Evolutionary conservation across 2,797 vertebrate species (phyloP).

Genomic region (Hydrocynus forskahlii): DNA sequence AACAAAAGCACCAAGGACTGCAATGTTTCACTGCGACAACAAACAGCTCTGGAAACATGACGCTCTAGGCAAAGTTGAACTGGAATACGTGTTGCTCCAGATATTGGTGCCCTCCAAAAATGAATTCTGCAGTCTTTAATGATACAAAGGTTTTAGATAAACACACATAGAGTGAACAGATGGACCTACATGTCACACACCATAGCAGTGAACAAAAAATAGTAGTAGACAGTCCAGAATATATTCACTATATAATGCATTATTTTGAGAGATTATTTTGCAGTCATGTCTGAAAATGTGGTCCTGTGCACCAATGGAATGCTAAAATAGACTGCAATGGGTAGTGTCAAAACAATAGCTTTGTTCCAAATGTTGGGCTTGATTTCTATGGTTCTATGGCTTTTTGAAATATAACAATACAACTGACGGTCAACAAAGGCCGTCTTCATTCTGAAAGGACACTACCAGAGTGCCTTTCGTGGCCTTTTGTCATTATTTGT

Average conservation of each 20-base stretch:
- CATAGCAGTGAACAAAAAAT: background rate
- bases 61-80: constrained; percentile 36
- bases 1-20: constrained; percentile 26
- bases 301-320: background rate
- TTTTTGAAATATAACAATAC: too few species aligned
- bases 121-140: constrained; percentile 1
- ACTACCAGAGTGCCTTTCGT: too few species aligned
- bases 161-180: background rate
- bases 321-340: background rate
- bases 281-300: background rate
- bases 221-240: background rate
- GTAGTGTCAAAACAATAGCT: background rate
- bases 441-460: too few species aligned
- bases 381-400: too few species aligned
- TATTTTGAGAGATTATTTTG: background rate
- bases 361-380: too few species aligned
- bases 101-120: constrained; percentile 36
- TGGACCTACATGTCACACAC: background rate
- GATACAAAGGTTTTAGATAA: background rate
- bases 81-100: constrained; percentile 23
- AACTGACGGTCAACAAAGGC: too few species aligned
- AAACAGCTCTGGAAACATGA: constrained; percentile 20
- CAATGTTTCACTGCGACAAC: constrained; percentile 19
- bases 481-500: too few species aligned
- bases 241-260: background rate